These are phyloP conservation scores for Metacarcinus magister DNA, from an alignment of 2,888 invertebrate species.

Conservation along the genomic window DNA sequence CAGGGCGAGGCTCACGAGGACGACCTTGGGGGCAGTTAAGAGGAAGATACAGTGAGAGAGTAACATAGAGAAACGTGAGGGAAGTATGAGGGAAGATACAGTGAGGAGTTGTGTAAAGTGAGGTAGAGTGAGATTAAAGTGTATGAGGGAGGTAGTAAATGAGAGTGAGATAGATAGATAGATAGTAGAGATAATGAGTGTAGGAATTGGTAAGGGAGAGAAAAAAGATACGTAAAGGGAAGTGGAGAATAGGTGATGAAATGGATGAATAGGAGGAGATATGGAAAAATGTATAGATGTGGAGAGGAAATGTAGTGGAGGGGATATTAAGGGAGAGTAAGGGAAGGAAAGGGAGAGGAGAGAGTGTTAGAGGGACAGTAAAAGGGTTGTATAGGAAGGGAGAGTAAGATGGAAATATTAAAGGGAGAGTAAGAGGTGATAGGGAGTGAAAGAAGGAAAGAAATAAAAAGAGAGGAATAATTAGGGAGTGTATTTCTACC, in stretches of 20 bases:
- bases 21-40: neutral
- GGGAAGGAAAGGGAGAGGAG: neutral
- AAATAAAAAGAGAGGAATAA: neutral
- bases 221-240: too few relatives aligned
- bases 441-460: neutral
- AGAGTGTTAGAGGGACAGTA: neutral
- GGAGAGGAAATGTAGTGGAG: neutral
- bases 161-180: too few relatives aligned
- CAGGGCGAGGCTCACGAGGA: slow-evolving; percentile 1
- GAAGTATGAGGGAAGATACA: neutral
- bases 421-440: neutral
- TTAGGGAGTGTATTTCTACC: neutral
- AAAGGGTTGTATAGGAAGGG: neutral
- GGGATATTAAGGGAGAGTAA: neutral
- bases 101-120: neutral
- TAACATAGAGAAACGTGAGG: neutral
- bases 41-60: slow-evolving; percentile 56
- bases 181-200: too few relatives aligned
- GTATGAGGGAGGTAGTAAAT: too few relatives aligned
- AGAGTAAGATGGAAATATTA: neutral
- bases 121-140: too few relatives aligned
- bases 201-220: too few relatives aligned
- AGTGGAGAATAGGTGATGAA: too few relatives aligned
- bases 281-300: too few relatives aligned
- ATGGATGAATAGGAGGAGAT: too few relatives aligned